Base-by-base conservation (phyloP, 2,888 invertebrate genomes). In the Eupithecia pulchellata region DNA sequence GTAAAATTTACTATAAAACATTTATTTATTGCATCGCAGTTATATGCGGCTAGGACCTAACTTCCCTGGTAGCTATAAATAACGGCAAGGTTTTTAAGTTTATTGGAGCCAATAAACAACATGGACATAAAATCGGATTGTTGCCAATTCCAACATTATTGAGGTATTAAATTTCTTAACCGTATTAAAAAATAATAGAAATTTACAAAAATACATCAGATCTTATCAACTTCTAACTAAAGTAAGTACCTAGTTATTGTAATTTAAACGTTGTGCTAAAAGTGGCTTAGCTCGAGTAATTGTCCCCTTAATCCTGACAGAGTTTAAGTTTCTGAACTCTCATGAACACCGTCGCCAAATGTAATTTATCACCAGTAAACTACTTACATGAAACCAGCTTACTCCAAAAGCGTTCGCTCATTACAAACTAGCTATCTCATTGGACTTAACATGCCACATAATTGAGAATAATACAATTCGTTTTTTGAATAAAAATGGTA, bases 261-360 rank as follows among this genome's bases (percentile, higher is more conserved):
- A 20, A 9, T 13, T 25, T 52, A 52, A 52, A 52, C 52, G 52
- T 52, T 52, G 25, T 4, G 52, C 52, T 52, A 52, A 52, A 52
- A 52, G 52, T 25, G 52, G 25, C 57, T 57, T 57, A 29, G 17
- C 29, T 17, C 57, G 14, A 61, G 13, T 34, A 20, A 61, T 13
- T 61, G 42, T 60, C 58, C 55, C 47, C 69, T 66, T 71, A 61
- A 75, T 71, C 52, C 69, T 32, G 60, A 52, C 57, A 61, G 64
- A 71, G 65, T 71, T 73, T 73, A 61, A 66, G 64, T 52, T 68
- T 34, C 64, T 57, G 39, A 72, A 66, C 68, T 73, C 34, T 20
- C 32, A 32, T 60, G 29, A 61, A 61, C 32, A 34, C 34, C 61
- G 61, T 70, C 36, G 62, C 66, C 66, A 20, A 72, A 66, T 68